Percentiles rank a stretch among this genome's conserved stretches.
These are phyloP conservation scores for Ganaspis sp. DNA, from an alignment of 1,140 invertebrate genomes.

Conservation along the genomic window DNA sequence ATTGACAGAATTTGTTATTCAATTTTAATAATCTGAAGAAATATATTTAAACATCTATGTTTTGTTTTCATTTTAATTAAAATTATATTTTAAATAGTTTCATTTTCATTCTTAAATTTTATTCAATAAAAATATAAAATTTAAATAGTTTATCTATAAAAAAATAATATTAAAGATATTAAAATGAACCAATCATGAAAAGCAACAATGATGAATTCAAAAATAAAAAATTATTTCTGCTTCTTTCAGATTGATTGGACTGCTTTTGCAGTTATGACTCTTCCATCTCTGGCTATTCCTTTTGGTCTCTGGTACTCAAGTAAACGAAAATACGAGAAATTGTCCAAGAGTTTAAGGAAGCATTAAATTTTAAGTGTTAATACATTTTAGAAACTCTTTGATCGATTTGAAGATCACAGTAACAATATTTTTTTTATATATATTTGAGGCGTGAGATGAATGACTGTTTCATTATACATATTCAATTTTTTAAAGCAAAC, in stretches of 20 bases:
- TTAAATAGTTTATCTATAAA: too few relatives aligned
- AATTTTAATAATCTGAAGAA: too few relatives aligned
- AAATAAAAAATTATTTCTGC: not conserved
- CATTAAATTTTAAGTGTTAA: conserved; percentile 60
- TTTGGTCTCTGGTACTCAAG: conserved; percentile 95
- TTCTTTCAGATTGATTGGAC: conserved; percentile 92
- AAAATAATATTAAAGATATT: not conserved
- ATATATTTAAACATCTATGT: too few relatives aligned
- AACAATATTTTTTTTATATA: conserved; percentile 55
- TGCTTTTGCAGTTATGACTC: conserved; percentile 96
- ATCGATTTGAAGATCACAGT: conserved; percentile 28
- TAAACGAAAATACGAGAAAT: conserved; percentile 95
- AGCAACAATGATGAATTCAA: not conserved
- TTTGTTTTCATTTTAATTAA: too few relatives aligned
- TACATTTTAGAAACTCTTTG: conserved; percentile 7
- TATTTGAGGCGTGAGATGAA: conserved; percentile 61
- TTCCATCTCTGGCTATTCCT: conserved; percentile 95
- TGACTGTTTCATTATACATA: conserved; percentile 54
- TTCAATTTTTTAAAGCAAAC: conserved; percentile 21
- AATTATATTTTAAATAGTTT: too few relatives aligned
- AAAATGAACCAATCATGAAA: conserved; percentile 11
- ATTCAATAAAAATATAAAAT: too few relatives aligned
- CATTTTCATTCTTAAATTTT: too few relatives aligned
- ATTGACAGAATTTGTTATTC: too few relatives aligned
- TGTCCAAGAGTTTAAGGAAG: conserved; percentile 74